These are phyloP conservation scores for Pseudochromis fuscus DNA, from an alignment of 2,797 vertebrate species.

Conservation along the genomic window DNA sequence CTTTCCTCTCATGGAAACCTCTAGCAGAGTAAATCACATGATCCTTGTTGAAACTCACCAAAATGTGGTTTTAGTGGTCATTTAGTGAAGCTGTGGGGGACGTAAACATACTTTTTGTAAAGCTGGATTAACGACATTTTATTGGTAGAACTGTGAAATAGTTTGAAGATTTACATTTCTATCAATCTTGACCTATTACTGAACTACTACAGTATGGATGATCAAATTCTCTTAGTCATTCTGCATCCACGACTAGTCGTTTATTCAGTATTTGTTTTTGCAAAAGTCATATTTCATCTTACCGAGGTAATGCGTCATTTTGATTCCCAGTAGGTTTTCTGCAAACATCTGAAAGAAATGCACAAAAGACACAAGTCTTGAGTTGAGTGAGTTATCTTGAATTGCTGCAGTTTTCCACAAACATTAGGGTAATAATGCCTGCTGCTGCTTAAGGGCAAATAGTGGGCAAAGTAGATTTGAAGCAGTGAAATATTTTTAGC, in stretches of 20 bases:
- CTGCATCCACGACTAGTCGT: not conserved
- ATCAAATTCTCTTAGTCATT: not conserved
- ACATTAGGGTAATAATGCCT: conserved; percentile 39
- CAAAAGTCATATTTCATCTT: conserved; percentile 8
- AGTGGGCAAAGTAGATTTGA: conserved; percentile 45
- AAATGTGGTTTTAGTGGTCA: not conserved
- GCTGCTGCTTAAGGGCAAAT: conserved; percentile 30
- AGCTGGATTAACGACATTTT: no score
- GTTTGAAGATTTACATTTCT: not conserved
- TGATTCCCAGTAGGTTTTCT: conserved; percentile 19
- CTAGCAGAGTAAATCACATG: no score
- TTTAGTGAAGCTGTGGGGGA: not conserved
- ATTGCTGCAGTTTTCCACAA: conserved; percentile 25
- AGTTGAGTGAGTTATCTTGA: conserved; percentile 27
- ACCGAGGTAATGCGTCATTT: conserved; percentile 6
- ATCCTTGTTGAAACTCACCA: not conserved
- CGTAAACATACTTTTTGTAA: no score
- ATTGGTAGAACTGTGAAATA: no score
- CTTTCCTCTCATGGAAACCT: not conserved
- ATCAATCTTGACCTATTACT: not conserved
- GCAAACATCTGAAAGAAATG: conserved; percentile 21
- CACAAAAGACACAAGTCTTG: conserved; percentile 18
- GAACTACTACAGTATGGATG: not conserved
- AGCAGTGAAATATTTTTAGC: conserved; percentile 31
- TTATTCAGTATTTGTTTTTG: not conserved